Evolutionary conservation across 2,113 vertebrate genomes (phyloP), one percentile per base, ranked within the genome.

Genomic region (Gobius niger): DNA sequence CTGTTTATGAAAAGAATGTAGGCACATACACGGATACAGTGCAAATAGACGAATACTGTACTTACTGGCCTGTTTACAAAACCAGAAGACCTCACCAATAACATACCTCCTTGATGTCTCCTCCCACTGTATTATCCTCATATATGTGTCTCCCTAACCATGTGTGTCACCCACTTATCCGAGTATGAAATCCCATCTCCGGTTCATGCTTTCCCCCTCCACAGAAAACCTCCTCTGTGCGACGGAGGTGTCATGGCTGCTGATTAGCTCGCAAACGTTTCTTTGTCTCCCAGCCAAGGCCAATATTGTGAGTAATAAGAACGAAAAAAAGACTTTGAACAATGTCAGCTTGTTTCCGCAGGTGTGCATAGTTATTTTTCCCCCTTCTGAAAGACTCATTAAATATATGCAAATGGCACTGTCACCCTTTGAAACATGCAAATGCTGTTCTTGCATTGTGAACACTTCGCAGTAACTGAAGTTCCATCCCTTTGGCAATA

Each of bases 351-450:
- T 87, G 84, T 88, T 85, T 82, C 80, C 59, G 68, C 77, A 87
- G 84, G 82, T 87, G 82, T 72, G 77, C 68, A 67, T 47, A 34
- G 6, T 54, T 62, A 78, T 73, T 70, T 68, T 77, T 67, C 68
- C 54, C 18, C 47, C 40, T 19, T 54, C 60, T 69, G 80, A 80
- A 88, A 87, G 76, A 65, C 82, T 90, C 82, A 89, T 90, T 88
- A 88, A 85, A 88, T 87, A 80, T 85, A 90, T 89, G 90, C 80
- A 87, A 87, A 90, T 85, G 40, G 66, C 70, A 84, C 78, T 80
- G 83, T 89, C 83, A 87, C 76, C 81, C 67, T 77, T 78, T 78
- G 73, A 81, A 86, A 84, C 73, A 89, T 86, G 82, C 82, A 86
- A 88, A 90, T 84, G 52, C 47, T 34, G 19, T 80, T 65, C 76